Percentiles rank a stretch among this genome's conserved stretches.
Evolutionary conservation across 2,113 vertebrate genomes (phyloP).

Genomic region (Semicossyphus pulcher): DNA sequence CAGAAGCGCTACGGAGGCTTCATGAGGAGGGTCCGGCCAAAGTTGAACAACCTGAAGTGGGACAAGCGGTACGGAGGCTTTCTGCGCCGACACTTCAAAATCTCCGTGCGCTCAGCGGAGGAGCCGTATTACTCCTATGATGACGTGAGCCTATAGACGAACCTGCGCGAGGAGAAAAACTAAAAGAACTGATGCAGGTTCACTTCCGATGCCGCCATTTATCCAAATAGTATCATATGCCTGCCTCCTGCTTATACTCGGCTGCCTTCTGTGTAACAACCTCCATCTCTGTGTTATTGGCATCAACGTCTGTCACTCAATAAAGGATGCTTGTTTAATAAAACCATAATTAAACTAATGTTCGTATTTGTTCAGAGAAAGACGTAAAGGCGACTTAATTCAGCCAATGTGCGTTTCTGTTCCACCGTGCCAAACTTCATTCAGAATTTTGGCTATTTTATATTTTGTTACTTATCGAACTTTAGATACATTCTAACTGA

Average conservation of each 20-base stretch:
- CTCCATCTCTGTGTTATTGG: slow-evolving; percentile 55
- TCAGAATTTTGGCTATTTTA: too few relatives aligned
- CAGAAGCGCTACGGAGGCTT: slow-evolving; percentile 98
- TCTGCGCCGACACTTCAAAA: slow-evolving; percentile 94
- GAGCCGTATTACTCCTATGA: slow-evolving; percentile 87
- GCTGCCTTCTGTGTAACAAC: slow-evolving; percentile 42
- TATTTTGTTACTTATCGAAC: not conserved
- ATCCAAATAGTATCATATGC: slow-evolving; percentile 35
- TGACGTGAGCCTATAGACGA: slow-evolving; percentile 81
- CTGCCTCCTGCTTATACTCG: slow-evolving; percentile 38
- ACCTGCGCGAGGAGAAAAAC: slow-evolving; percentile 10
- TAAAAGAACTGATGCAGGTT: slow-evolving; percentile 67
- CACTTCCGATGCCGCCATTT: slow-evolving; percentile 42
- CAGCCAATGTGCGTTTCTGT: not conserved
- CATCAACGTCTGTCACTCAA: slow-evolving; percentile 60
- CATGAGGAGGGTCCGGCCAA: slow-evolving; percentile 94
- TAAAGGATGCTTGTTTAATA: slow-evolving; percentile 81
- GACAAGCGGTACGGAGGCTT: slow-evolving; percentile 96
- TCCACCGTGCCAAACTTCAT: too few relatives aligned
- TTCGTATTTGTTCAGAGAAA: slow-evolving; percentile 38
- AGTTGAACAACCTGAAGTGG: slow-evolving; percentile 95
- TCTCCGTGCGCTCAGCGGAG: slow-evolving; percentile 89
- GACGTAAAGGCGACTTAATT: slow-evolving; percentile 1
- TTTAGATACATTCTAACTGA: not conserved
- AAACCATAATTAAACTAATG: slow-evolving; percentile 60